Evolutionary conservation across 2,888 invertebrate species (phyloP), one percentile per base, ranked within the genome.

Genomic region (Caenorhabditis sp.): DNA sequence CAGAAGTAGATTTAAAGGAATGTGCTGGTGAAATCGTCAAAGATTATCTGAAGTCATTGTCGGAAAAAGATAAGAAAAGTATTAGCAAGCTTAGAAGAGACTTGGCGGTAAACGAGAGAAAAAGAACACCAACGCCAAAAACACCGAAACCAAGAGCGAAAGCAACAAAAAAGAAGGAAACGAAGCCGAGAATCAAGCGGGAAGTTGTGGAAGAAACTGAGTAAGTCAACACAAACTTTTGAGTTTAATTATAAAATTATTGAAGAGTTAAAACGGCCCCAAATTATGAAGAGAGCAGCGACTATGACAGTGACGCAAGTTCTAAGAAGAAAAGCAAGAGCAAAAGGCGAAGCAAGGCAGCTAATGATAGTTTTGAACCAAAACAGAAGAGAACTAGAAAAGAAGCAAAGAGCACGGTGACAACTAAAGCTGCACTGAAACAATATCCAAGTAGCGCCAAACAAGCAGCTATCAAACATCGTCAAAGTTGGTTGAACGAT

Each of bases 1-100:
- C 83, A 1, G 77, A 77, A 31, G 61, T 59, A 14, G 82, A 83
- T 64, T 59, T 83, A n/a, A 36, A 26, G 23, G 66, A 68, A 21
- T 67, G 59, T 66, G 76, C 67, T 8, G 21, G 31, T 10, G 61
- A 66, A 57, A 60, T 60, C 7, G 66, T 73, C n/a, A 12, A 1
- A 0, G 68, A 67, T 12, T 73, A 73, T 52, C n/a, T 67, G 23
- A 64, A 54, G 23, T 1, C 52, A 59, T 58, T 36, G 53, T 5
- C 23, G 50, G 12, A 63, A 36, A n/a, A 70, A 58, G 20, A 50
- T 25, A 21, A 57, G 17, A 8, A 53, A 66, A 4, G 8, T 17
- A 20, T 54, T 36, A 7, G 8, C 8, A 23, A 38, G n/a, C 36
- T 58, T 20, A 58, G n/a, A 58, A 5, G 23, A 38, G 21, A 20